Conservation (phyloP, 1,140 invertebrate genomes). For the Heliothis subflexa region DNA sequence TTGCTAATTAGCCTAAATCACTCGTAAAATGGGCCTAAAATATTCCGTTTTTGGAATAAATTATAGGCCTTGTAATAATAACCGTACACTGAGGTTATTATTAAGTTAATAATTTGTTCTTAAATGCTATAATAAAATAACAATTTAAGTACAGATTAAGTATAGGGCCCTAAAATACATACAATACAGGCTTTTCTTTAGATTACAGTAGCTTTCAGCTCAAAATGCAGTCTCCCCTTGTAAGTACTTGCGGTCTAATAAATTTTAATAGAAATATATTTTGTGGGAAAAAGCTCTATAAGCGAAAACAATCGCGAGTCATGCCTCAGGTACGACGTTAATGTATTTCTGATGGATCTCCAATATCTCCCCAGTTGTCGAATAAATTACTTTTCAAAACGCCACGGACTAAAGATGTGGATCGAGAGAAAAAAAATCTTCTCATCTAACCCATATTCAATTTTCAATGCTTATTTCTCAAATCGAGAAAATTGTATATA, state of each 20-base stretch:
- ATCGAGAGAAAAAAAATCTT: constrained; percentile 16
- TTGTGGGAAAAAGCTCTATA: constrained; percentile 45
- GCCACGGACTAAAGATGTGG: constrained; percentile 14
- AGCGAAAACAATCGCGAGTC: constrained; percentile 56
- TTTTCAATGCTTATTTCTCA: background rate
- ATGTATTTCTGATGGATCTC: constrained; percentile 84
- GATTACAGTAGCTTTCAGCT: background rate
- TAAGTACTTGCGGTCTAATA: background rate
- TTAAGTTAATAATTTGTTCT: constrained; percentile 33
- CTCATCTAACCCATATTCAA: constrained; percentile 18
- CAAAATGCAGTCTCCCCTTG: background rate
- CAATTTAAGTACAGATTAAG: background rate
- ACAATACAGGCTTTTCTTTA: background rate
- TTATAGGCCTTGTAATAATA: constrained; percentile 27
- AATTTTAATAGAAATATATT: constrained; percentile 49
- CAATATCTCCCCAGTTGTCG: constrained; percentile 71
- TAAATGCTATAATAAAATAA: constrained; percentile 12
- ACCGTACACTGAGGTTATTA: background rate
- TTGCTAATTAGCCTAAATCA: constrained; percentile 42
- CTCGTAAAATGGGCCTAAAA: constrained; percentile 9
- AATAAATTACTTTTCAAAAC: constrained; percentile 74
- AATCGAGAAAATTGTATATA: constrained; percentile 23
- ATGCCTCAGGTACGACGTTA: constrained; percentile 68
- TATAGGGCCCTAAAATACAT: background rate
- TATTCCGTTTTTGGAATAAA: background rate